A percentile compares a stretch with the other conserved stretches of the same genome.
Conservation (phyloP, 2,797 vertebrate species). For the Schizopygopsis pylzovi region DNA sequence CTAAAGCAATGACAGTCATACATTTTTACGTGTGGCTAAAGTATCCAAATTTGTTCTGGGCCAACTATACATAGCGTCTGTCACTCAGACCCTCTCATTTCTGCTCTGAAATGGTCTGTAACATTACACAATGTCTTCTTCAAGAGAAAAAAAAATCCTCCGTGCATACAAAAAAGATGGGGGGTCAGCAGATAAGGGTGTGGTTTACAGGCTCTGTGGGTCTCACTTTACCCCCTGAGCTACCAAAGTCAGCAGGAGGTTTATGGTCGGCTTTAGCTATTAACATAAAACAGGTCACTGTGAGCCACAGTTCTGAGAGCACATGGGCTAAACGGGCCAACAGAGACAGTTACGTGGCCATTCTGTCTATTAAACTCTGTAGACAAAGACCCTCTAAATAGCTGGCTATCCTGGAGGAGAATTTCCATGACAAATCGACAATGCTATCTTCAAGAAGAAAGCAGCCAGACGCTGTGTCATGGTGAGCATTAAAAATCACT, state of each 20-base stretch:
- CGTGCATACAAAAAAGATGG: neutral
- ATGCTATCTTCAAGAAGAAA: conserved; percentile 22
- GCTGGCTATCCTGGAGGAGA: conserved; percentile 10
- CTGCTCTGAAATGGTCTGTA: conserved; percentile 12
- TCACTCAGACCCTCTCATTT: neutral
- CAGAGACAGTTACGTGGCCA: conserved; percentile 4
- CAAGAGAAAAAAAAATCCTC: neutral
- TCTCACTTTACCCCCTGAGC: conserved; percentile 20
- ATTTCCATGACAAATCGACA: conserved; percentile 49
- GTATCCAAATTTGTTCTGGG: neutral
- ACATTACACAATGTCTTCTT: neutral
- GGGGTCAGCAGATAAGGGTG: conserved; percentile 30
- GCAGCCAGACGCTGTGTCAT: conserved; percentile 36
- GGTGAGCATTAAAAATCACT: conserved; percentile 36
- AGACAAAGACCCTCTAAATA: conserved; percentile 32
- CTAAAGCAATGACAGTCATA: neutral
- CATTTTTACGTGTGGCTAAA: neutral
- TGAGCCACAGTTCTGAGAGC: neutral
- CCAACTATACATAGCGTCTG: neutral
- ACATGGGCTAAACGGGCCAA: neutral
- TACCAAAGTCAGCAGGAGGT: conserved; percentile 40
- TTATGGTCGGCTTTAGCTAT: conserved; percentile 34
- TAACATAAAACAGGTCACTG: conserved; percentile 34
- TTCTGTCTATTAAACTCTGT: neutral
- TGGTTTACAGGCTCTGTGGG: conserved; percentile 32